These are phyloP conservation scores for Kradibia gibbosae DNA, from an alignment of 1,140 invertebrate genomes.

Conservation along the genomic window DNA sequence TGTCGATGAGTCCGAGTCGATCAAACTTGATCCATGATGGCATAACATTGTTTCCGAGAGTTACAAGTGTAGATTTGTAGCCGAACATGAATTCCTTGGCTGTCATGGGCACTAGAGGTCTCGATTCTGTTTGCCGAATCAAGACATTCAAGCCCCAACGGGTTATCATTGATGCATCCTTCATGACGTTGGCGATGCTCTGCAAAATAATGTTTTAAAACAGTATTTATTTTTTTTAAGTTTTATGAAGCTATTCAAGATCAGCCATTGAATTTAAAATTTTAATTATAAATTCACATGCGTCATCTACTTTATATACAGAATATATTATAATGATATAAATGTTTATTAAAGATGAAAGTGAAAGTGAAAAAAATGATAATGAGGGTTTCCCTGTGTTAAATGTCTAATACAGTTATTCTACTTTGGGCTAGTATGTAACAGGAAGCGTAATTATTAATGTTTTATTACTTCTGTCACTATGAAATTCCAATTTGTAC, in stretches of 20 bases:
- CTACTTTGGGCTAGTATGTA: no score
- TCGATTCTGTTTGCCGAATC: constrained; percentile 77
- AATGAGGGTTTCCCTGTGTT: no score
- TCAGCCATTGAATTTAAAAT: no score
- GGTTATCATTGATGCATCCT: constrained; percentile 76
- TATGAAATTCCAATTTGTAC: not conserved
- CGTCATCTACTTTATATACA: no score
- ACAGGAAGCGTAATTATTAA: no score
- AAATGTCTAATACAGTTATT: no score
- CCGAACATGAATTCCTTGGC: constrained; percentile 90
- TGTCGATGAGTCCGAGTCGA: constrained; percentile 85
- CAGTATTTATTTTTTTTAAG: not conserved
- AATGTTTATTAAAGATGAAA: no score
- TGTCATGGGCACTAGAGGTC: constrained; percentile 83
- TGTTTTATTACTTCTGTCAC: not conserved
- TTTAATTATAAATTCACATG: no score
- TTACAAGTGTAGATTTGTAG: constrained; percentile 81
- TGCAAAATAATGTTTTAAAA: constrained; percentile 69
- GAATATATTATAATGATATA: no score
- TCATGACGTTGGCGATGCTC: constrained; percentile 85
- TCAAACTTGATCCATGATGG: constrained; percentile 87
- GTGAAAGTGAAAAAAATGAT: no score
- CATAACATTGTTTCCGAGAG: constrained; percentile 83
- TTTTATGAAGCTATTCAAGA: no score
- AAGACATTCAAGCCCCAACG: constrained; percentile 80